phyloP scores from a whole-genome alignment of 2,113 vertebrate genomes.

The Sorex araneus region DNA sequence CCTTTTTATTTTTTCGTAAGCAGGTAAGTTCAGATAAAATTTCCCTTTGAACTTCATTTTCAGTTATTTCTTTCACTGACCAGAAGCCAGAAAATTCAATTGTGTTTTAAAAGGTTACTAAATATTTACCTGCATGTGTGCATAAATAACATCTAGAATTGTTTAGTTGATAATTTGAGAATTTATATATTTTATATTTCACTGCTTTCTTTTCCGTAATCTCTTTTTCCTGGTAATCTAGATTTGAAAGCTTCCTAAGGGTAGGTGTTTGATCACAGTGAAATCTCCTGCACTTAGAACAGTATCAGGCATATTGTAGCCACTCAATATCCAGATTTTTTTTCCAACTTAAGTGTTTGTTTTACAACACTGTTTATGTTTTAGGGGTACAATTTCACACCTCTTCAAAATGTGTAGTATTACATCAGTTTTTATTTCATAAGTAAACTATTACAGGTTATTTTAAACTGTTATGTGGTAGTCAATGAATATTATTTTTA shows the following conservation, averaged over 20 bases:
- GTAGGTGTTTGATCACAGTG: not conserved
- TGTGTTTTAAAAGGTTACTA: not conserved
- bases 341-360: too few relatives aligned
- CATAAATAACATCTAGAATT: not conserved
- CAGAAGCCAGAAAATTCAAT: not conserved
- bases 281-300: not conserved
- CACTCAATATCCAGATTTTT: not conserved
- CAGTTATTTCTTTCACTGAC: not conserved
- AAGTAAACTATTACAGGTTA: not conserved
- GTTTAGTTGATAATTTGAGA: not conserved
- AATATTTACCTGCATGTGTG: not conserved
- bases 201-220: not conserved
- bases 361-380: too few relatives aligned
- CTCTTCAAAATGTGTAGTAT: too few relatives aligned
- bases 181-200: not conserved
- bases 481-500: not conserved
- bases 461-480: not conserved
- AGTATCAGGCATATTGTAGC: not conserved
- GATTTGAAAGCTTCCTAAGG: not conserved
- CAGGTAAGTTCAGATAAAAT: not conserved
- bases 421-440: not conserved
- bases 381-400: too few relatives aligned
- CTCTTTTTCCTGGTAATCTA: not conserved
- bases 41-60: conserved; percentile 7
- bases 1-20: too few relatives aligned